A percentile compares a stretch with the other conserved stretches of the same genome.
phyloP scores from a whole-genome alignment of 2,113 vertebrate genomes.

The Myotis davidii region DNA sequence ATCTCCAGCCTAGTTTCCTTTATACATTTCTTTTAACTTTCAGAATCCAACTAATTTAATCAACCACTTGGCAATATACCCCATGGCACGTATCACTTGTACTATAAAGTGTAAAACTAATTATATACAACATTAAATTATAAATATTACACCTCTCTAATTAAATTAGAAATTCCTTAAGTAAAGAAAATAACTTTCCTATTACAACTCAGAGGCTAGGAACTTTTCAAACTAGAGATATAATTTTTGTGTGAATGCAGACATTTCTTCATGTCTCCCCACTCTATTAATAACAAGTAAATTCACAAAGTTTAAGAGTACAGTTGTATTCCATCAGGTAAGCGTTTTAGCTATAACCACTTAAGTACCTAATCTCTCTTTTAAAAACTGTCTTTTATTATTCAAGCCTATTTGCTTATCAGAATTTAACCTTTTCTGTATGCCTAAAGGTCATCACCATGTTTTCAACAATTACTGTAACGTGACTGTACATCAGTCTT shows the following conservation, averaged over 20 bases:
- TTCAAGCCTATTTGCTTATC: conserved; percentile 1
- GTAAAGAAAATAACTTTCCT: conserved; percentile 40
- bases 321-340: neutral
- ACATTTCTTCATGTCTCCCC: neutral
- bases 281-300: neutral
- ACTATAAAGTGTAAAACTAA: conserved; percentile 35
- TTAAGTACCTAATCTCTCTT: neutral
- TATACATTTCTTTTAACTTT: conserved; percentile 31
- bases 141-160: conserved; percentile 10
- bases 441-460: neutral
- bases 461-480: neutral
- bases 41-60: neutral
- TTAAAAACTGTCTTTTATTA: neutral
- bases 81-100: neutral
- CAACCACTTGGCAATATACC: neutral
- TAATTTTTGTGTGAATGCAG: neutral
- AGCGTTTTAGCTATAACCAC: conserved; percentile 2
- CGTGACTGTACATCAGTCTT: neutral
- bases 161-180: conserved; percentile 36
- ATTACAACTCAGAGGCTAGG: neutral
- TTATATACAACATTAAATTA: neutral
- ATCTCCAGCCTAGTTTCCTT: neutral
- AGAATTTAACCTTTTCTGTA: neutral
- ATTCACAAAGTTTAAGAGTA: neutral
- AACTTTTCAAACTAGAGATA: neutral